phyloP scores from a whole-genome alignment of 2,113 vertebrate genomes.

The Cyprinodon variegatus region DNA sequence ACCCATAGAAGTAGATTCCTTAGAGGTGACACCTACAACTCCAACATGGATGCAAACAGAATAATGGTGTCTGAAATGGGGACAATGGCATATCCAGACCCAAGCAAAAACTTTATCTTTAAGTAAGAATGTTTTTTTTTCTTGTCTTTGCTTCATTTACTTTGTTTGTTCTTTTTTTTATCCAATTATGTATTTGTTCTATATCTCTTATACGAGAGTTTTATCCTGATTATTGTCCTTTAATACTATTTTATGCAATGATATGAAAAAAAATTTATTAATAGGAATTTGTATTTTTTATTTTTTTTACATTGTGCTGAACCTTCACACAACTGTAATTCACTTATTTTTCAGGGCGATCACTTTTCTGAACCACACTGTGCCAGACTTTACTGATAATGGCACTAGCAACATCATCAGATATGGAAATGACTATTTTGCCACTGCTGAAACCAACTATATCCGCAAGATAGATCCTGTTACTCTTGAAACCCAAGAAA shows the following conservation, averaged over 20 bases:
- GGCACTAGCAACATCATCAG: slow-evolving; percentile 91
- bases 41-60: slow-evolving; percentile 88
- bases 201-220: neutral
- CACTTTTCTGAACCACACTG: slow-evolving; percentile 89
- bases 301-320: neutral
- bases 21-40: slow-evolving; percentile 86
- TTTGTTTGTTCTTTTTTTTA: neutral
- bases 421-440: slow-evolving; percentile 90
- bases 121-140: slow-evolving; percentile 81
- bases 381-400: slow-evolving; percentile 97
- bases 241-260: neutral
- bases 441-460: slow-evolving; percentile 93
- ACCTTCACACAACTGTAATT: neutral
- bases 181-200: no score
- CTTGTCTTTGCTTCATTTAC: neutral
- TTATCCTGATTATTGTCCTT: neutral
- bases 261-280: neutral
- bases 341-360: slow-evolving; percentile 83
- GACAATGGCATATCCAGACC: slow-evolving; percentile 95
- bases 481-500: slow-evolving; percentile 90
- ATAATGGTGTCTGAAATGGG: slow-evolving; percentile 98
- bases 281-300: neutral
- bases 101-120: slow-evolving; percentile 93
- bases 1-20: slow-evolving; percentile 90
- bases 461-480: slow-evolving; percentile 89